Base-by-base conservation (phyloP, 2,113 vertebrate species). In the Takifugu bimaculatus region DNA sequence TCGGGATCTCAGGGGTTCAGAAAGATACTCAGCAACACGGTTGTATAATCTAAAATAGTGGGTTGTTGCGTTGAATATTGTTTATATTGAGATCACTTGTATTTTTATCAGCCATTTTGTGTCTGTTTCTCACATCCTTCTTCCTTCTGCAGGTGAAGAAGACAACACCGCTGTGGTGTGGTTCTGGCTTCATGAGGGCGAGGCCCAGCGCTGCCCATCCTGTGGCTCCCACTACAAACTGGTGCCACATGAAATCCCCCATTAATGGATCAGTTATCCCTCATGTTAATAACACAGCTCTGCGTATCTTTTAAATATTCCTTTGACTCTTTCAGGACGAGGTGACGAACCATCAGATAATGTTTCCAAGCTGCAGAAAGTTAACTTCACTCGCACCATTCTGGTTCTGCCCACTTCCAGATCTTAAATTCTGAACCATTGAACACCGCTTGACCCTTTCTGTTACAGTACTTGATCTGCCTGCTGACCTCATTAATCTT, bases 161-260 rank as follows among this genome's bases (percentile, higher is more conserved):
- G 95, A 95, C 79, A 95, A 93, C 88, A 94, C 92, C 0, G 69
- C 69, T 0, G 85, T 95, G 13, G 78, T 94, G 32, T 95, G 93
- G 93, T 94, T 96, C 85, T 96, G 94, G 94, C 83, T 96, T 29
- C 94, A 94, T 47, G 71, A 93, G 63, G 95, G 94, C 0, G 92
- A 95, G 20, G 25, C 90, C 15, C 93, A 96, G 77, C 90, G 94
- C 57, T 97, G 94, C 78, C 93, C 93, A 0, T 93, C 88, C 54
- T 96, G 94, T 2, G 94, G 95, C 0, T 4, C 92, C 55, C 88
- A 95, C 82, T 95, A 94, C 84, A 91, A 94, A 51, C 88, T 97
- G 54, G 92, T 95, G 32, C 60, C 91, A 25, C 91, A 93, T 0
- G 76, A 91, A 13, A 82, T 93, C 6, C 88, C 91, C 47, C 72